Percentiles rank a stretch among this genome's conserved stretches.
Evolutionary conservation across 30 jellyfish, hydroid and myxozoan species (phyloP).

Genomic region (Aurelia aurita complex sp. Pacific): DNA sequence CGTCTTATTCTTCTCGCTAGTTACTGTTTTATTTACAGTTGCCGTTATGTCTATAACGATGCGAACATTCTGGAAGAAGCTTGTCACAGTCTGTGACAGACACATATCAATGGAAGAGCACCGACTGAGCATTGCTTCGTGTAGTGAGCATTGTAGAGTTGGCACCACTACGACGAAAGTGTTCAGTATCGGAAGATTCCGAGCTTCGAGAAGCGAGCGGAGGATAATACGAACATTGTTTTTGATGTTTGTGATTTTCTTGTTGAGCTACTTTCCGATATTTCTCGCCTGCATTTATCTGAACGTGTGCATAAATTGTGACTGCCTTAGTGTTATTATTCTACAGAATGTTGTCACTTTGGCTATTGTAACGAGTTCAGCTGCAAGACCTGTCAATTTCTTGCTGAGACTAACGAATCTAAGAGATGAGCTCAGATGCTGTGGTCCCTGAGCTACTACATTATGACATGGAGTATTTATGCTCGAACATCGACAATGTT

Average conservation of each 20-base stretch:
- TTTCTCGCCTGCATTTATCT: conserved; percentile 57
- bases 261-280: conserved; percentile 61
- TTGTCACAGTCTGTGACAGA: conserved; percentile 24
- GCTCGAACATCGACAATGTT: too few species aligned
- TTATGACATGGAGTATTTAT: too few species aligned
- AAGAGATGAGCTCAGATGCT: conserved; percentile 28
- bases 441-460: too few species aligned
- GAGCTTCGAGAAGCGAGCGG: conserved; percentile 61
- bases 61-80: conserved; percentile 64
- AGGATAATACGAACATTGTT: conserved; percentile 58
- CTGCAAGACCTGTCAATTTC: conserved; percentile 59
- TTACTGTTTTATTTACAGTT: conserved; percentile 50
- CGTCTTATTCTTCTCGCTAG: conserved; percentile 43
- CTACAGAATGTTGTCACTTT: conserved; percentile 30
- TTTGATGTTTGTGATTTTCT: conserved; percentile 54
- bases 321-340: conserved; percentile 55
- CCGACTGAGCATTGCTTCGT: conserved; percentile 52
- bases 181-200: conserved; percentile 57
- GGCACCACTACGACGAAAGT: conserved; percentile 45
- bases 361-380: conserved; percentile 54
- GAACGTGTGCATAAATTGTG: conserved; percentile 57
- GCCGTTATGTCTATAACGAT: conserved; percentile 61
- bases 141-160: conserved; percentile 41
- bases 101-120: conserved; percentile 27
- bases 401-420: conserved; percentile 46